These are phyloP conservation scores for Gambusia yucatana DNA, from an alignment of 2,797 vertebrate genomes.

Conservation along the genomic window DNA sequence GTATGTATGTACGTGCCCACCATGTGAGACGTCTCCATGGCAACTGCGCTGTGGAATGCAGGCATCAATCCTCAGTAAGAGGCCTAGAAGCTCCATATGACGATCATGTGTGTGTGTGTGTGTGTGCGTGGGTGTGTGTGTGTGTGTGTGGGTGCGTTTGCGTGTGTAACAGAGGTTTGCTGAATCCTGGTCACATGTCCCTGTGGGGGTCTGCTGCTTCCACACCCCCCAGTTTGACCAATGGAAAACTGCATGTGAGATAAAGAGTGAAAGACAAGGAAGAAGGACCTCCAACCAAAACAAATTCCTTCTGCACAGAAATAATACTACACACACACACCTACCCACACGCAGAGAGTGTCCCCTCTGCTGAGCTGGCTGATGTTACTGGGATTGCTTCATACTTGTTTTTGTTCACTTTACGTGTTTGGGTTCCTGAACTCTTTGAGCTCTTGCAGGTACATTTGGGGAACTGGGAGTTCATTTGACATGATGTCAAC, in stretches of 20 bases:
- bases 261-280: conserved; percentile 47
- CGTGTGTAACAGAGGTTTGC: conserved; percentile 47
- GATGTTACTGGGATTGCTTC: conserved; percentile 15
- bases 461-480: conserved; percentile 9
- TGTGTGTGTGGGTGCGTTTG: neutral
- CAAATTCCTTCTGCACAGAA: conserved; percentile 37
- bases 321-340: conserved; percentile 28
- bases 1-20: conserved; percentile 21
- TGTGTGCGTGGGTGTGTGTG: conserved; percentile 20
- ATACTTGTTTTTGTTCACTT: conserved; percentile 3
- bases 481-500: neutral
- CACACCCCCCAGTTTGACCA: conserved; percentile 79
- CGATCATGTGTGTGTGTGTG: conserved; percentile 13
- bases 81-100: neutral
- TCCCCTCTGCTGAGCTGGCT: conserved; percentile 19
- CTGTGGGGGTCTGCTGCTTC: conserved; percentile 57
- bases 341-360: neutral
- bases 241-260: conserved; percentile 58
- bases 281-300: conserved; percentile 37
- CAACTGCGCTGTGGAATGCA: conserved; percentile 71
- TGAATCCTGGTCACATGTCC: conserved; percentile 70
- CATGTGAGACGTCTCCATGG: conserved; percentile 68
- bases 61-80: conserved; percentile 52
- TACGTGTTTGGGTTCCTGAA: conserved; percentile 7
- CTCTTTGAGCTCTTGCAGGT: neutral